These are phyloP conservation scores for Crocidura indochinensis DNA, from an alignment of 2,797 vertebrate species.

Conservation along the genomic window DNA sequence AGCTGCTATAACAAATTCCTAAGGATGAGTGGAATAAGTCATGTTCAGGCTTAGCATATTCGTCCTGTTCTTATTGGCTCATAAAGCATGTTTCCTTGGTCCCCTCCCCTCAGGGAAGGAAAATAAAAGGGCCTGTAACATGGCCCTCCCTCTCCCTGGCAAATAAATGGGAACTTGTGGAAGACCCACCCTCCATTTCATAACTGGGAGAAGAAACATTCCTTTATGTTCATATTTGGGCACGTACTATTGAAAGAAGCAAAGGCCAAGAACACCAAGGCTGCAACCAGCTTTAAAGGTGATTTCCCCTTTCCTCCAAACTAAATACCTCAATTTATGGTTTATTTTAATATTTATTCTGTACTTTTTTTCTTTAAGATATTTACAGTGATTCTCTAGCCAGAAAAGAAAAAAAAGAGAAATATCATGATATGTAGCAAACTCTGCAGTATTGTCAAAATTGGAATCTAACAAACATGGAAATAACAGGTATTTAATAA, in stretches of 20 bases:
- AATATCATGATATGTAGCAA: not conserved
- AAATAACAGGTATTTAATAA: conserved; percentile 45
- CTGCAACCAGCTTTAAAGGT: conserved; percentile 29
- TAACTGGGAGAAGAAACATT: conserved; percentile 46
- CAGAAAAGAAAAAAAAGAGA: conserved; percentile 21
- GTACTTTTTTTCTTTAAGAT: not conserved
- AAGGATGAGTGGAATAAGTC: conserved; percentile 68
- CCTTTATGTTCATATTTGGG: conserved; percentile 76
- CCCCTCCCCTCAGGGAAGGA: not conserved
- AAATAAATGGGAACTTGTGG: not conserved
- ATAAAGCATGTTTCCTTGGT: not conserved
- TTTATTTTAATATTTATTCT: conserved; percentile 47
- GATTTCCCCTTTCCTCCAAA: conserved; percentile 56
- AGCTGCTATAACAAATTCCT: conserved; percentile 69
- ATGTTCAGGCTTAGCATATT: conserved; percentile 68
- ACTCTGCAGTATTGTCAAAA: conserved; percentile 13
- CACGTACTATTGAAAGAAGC: conserved; percentile 32
- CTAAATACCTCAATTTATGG: not conserved
- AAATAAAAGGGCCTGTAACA: not conserved
- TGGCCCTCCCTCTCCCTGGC: not conserved
- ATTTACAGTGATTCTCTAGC: not conserved
- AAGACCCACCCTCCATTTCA: conserved; percentile 9
- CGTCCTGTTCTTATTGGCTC: conserved; percentile 38
- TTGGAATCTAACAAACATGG: not conserved
- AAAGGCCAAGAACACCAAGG: conserved; percentile 50